These are phyloP conservation scores for Semotilus atromaculatus DNA, from an alignment of 2,797 vertebrate species.

Conservation along the genomic window DNA sequence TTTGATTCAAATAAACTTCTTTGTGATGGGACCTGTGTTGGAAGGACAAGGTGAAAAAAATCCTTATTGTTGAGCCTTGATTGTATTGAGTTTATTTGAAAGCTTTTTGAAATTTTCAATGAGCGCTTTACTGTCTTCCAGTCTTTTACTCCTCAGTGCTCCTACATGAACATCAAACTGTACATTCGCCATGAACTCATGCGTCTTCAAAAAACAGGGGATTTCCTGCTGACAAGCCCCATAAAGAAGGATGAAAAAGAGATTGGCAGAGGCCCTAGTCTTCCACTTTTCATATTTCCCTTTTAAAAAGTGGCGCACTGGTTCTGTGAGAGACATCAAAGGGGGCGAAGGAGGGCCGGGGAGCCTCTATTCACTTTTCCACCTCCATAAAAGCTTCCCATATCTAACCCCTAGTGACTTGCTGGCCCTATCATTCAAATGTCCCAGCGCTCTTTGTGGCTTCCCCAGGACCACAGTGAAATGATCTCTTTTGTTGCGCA, in stretches of 20 bases:
- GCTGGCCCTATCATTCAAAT: constrained; percentile 81
- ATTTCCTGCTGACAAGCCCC: constrained; percentile 58
- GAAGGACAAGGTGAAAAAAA: not conserved
- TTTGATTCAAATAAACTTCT: not conserved
- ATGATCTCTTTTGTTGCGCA: constrained; percentile 90
- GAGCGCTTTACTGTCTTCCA: not conserved
- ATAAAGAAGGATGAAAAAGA: constrained; percentile 59
- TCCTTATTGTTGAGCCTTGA: not conserved
- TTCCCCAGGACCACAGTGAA: constrained; percentile 80
- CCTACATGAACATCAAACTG: constrained; percentile 57
- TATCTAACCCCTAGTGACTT: constrained; percentile 72
- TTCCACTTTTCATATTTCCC: constrained; percentile 64
- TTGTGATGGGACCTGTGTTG: not conserved
- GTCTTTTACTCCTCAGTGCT: constrained; percentile 31
- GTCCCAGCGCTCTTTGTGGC: constrained; percentile 77
- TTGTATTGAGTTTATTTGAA: constrained; percentile 8
- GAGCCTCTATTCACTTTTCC: constrained; percentile 67
- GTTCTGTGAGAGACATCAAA: constrained; percentile 74
- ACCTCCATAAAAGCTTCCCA: constrained; percentile 69
- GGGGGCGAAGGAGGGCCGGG: constrained; percentile 54
- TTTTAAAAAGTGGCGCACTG: constrained; percentile 64
- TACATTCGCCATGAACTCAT: constrained; percentile 56
- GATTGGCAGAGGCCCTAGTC: constrained; percentile 59
- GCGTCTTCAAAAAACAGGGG: constrained; percentile 48
- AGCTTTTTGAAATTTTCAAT: constrained; percentile 13